phyloP scores from a whole-genome alignment of 2,113 vertebrate genomes.

The Anarhynchus alexandrinus region DNA sequence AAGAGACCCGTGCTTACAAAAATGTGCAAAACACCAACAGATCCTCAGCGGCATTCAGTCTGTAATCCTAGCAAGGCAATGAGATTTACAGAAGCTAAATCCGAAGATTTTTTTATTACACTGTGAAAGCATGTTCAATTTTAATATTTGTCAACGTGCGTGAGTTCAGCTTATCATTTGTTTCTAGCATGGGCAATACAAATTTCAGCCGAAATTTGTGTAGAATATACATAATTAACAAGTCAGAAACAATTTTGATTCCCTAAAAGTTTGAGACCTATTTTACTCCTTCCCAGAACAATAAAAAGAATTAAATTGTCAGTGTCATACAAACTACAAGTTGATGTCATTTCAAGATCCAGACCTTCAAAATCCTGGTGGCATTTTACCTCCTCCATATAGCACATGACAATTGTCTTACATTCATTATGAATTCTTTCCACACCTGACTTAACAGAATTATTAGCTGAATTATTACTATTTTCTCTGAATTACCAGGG shows the following conservation, averaged over 20 bases:
- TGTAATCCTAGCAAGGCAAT: neutral
- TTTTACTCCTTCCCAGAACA: neutral
- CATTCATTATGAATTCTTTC: neutral
- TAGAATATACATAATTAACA: neutral
- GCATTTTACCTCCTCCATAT: neutral
- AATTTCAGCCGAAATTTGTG: neutral
- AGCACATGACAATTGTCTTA: neutral
- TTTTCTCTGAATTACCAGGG: neutral
- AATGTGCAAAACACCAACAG: neutral
- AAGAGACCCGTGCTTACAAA: neutral
- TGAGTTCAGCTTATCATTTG: neutral
- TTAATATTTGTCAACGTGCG: neutral
- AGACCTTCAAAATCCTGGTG: neutral
- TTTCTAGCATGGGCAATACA: neutral
- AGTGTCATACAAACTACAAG: neutral
- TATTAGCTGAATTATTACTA: neutral
- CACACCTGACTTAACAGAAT: neutral
- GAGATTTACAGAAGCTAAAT: neutral
- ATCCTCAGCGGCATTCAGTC: neutral
- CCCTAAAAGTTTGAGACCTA: neutral
- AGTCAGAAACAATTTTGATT: neutral
- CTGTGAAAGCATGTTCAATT: neutral
- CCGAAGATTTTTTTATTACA: neutral
- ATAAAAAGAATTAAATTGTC: neutral
- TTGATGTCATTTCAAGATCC: neutral